phyloP scores from a whole-genome alignment of 2,888 invertebrate species.

The Monochamus alternatus region DNA sequence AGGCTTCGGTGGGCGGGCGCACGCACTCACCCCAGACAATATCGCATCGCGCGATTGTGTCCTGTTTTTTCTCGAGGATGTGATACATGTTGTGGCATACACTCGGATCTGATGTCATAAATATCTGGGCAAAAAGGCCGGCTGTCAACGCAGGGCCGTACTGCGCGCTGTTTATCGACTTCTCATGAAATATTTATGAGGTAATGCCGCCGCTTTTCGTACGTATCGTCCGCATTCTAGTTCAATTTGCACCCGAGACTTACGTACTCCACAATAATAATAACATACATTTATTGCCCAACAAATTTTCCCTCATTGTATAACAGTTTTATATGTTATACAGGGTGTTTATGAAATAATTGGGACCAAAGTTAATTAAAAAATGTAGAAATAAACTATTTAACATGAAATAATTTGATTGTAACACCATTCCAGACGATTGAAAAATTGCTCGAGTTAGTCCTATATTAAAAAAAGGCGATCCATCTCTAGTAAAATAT shows the following conservation, averaged over 20 bases:
- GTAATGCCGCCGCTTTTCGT: neutral
- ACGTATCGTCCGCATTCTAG: neutral
- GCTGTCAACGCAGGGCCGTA: slow-evolving; percentile 27
- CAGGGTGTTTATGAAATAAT: too few relatives aligned
- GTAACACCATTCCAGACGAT: too few relatives aligned
- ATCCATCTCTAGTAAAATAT: too few relatives aligned
- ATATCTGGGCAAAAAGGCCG: slow-evolving; percentile 22
- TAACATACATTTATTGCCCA: too few relatives aligned
- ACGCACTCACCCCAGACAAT: slow-evolving; percentile 27
- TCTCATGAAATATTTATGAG: slow-evolving; percentile 22
- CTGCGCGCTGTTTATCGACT: slow-evolving; percentile 10
- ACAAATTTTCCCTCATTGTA: too few relatives aligned
- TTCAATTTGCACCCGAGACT: neutral
- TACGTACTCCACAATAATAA: too few relatives aligned
- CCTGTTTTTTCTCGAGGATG: slow-evolving; percentile 16
- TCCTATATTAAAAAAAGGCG: too few relatives aligned
- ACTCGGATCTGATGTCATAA: slow-evolving; percentile 25
- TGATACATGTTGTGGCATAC: slow-evolving; percentile 28
- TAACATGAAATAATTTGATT: too few relatives aligned
- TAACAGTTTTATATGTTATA: too few relatives aligned
- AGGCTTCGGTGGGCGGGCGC: slow-evolving; percentile 22
- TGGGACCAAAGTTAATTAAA: too few relatives aligned
- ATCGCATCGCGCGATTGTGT: slow-evolving; percentile 11
- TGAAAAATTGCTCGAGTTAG: too few relatives aligned
- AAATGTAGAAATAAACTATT: too few relatives aligned